Evolutionary conservation across 2,113 vertebrate genomes (phyloP), one percentile per base, ranked within the genome.

Genomic region (Glaucidium brasilianum): DNA sequence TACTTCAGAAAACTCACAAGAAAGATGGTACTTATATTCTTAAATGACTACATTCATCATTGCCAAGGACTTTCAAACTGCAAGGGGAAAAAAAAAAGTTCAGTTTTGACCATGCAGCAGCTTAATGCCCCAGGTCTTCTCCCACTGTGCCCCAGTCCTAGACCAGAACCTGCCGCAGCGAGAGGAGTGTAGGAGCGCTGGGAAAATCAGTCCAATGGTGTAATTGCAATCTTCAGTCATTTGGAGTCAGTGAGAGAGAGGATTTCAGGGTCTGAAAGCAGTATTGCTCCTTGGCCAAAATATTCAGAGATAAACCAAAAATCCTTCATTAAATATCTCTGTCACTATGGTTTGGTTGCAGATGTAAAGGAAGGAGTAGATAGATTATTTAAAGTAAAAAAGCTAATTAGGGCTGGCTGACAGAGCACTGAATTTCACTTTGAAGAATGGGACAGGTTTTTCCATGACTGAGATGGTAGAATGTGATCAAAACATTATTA

Each of bases 361-460:
- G 67, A 62, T 49, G 32, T 34, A 80, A 41, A 82, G 73, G 81
- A 94, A 85, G 27, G 25, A 88, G 69, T 15, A 92, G 85, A 64
- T 30, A 78, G 69, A 88, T 95, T 91, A 92, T 93, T 94, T 94
- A 78, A 91, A 92, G 68, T 49, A 94, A 50, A 64, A 83, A 77
- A 94, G 88, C 88, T 91, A 85, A 95, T 90, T 92, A 95, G 88
- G 66, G 34, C 8, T 93, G 82, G n/a, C 63, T 94, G 96, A 85
- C 92, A 96, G 89, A 92, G 53, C 15, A 76, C 77, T 84, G 88
- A 84, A 88, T 94, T 95, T 66, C 86, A 49, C 81, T 90, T 64
- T 95, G 93, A 96, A 92, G 88, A 87, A 93, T 63, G 58, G 49
- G 88, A 77, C 37, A 58, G 63, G 74, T 83, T 86, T 88, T 94